Base-by-base conservation (phyloP, 2,797 vertebrate genomes). In the Toxotes lorentzi region DNA sequence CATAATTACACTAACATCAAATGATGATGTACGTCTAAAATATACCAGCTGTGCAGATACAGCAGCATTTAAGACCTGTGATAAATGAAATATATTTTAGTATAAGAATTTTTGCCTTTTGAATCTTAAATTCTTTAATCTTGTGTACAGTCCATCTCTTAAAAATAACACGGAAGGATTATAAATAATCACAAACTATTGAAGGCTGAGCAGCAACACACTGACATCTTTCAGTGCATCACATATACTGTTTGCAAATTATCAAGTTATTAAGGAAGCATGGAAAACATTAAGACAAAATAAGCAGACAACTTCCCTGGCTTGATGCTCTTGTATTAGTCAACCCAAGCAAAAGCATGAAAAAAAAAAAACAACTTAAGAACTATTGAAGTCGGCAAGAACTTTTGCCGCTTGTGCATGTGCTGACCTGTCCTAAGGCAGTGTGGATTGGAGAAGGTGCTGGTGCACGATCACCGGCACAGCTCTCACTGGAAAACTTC, bases 391-490 rank as follows among this genome's bases (percentile, higher is more conserved):
- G 48, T 8, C n/a, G 11, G 4, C 40, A 8, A 67, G 57, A 76
- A 50, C 1, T 2, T 9, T 45, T 67, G 45, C 60, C 70, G 43
- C 30, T 43, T 64, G 41, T 16, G 17, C 1, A 27, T 54, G 48
- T 65, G 14, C 82, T 76, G 58, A 95, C 96, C 95, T 95, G 93
- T 90, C 92, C 92, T 62, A 95, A 83, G 30, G 91, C 88, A 19
- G 68, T 88, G 61, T 90, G 93, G 80, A 96, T 56, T 5, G 93
- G 93, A 78, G 95, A 95, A 0, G 92, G 75, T 16, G 85, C 77
- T 4, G 91, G 83, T 4, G 70, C 78, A 69, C 63, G 53, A 63
- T 69, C 62, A 45, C 27, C 61, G 16, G 62, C n/a, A n/a, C 41
- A 64, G 62, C 75, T 60, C 35, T 68, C 72, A 41, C 51, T 57